phyloP scores from a whole-genome alignment of 2,113 vertebrate genomes.

The Procavia capensis region DNA sequence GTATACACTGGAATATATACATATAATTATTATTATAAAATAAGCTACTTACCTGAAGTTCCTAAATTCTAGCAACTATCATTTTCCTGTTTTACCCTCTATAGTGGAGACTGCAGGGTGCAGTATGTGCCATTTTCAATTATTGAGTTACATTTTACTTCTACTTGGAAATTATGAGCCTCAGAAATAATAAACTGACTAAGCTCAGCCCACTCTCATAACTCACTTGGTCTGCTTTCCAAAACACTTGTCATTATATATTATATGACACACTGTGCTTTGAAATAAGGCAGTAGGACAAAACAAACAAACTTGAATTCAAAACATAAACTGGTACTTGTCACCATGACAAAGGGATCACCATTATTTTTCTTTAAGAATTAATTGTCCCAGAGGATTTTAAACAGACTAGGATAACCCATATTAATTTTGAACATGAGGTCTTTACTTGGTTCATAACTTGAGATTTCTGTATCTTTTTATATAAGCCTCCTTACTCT shows the following conservation, averaged over 20 bases:
- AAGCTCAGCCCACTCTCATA: background rate
- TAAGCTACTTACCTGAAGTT: background rate
- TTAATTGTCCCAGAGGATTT: conserved; percentile 36
- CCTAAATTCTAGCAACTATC: background rate
- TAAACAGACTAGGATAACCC: background rate
- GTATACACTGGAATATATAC: background rate
- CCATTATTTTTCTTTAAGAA: conserved; percentile 22
- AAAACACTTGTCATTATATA: conserved; percentile 14
- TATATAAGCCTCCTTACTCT: background rate
- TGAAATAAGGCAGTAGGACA: background rate
- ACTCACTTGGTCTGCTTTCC: conserved; percentile 26
- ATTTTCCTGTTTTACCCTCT: background rate
- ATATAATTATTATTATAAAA: background rate
- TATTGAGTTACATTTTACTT: conserved; percentile 29
- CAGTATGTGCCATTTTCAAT: conserved; percentile 52
- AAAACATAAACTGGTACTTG: conserved; percentile 37
- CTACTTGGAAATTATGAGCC: conserved; percentile 11
- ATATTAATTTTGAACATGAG: conserved; percentile 28
- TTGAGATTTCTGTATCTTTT: background rate
- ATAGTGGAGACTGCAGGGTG: background rate
- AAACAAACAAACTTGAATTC: conserved; percentile 14
- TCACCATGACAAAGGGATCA: background rate
- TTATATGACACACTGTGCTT: background rate
- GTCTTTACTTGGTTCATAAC: background rate
- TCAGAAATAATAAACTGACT: conserved; percentile 33